Evolutionary conservation across 2,888 invertebrate genomes (phyloP), one percentile per base, ranked within the genome.

Genomic region (Lochmaea crataegi): DNA sequence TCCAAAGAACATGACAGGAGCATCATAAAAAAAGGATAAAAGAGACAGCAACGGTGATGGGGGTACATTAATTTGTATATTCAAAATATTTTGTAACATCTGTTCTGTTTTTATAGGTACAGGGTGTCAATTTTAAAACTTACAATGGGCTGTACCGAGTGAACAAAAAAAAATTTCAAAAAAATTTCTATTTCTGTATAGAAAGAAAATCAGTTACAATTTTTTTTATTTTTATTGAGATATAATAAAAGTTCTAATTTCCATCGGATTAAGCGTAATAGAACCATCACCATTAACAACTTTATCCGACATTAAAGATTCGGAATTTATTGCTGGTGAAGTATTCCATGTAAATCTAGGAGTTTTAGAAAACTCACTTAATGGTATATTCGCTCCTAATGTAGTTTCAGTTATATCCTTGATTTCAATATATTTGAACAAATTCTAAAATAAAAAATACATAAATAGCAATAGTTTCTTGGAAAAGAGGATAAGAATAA

Each of bases 301-400:
- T 42, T 65, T 61, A 10, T 58, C 16, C 12, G 58, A 32, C 32
- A 14, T 58, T n/a, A 9, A 58, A 32, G 12, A 32, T 58, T 58
- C 14, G 32, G 58, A 22, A 22, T 5, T 6, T 2, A 41, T 16
- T 38, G 4, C 22, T n/a, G 11, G 51, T 58, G 22, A 4, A 45
- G 80, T 0, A 79, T 63, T 69, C 86, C 85, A 0, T 84, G 83
- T 3, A 76, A 80, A n/a, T 83, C 84, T 76, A 85, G 48, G 72
- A 65, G 71, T 74, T 60, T 57, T 65, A 57, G 87, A 78, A 22
- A 85, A 81, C 16, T 92, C 89, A 0, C 87, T 85, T 2, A 90
- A 74, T 87, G 89, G 89, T 76, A 90, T 88, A 82, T 94, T 94
- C 0, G 90, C 95, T 1, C 92, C 92, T n/a, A 95, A 84, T 0